A percentile compares a stretch with the other conserved stretches of the same genome.
phyloP scores from a whole-genome alignment of 2,113 vertebrate genomes.

The Siniperca chuatsi region DNA sequence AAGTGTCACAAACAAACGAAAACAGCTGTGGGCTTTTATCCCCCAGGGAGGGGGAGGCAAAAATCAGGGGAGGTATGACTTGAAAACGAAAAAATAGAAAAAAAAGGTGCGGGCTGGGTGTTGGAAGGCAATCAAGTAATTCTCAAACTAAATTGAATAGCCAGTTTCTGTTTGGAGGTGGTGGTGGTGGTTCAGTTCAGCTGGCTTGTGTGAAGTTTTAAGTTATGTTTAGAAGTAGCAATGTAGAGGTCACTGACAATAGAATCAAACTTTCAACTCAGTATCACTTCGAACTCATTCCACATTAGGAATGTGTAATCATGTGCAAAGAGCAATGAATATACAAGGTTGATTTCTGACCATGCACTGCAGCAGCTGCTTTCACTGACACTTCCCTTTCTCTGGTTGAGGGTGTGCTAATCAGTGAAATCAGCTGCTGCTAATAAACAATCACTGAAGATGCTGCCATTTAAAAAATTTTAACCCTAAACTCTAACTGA shows the following conservation, averaged over 20 bases:
- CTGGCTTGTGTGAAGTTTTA: constrained; percentile 6
- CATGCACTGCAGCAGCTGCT: background rate
- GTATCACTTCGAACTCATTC: background rate
- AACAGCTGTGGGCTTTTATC: constrained; percentile 50
- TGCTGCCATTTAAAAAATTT: background rate
- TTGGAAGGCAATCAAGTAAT: constrained; percentile 31
- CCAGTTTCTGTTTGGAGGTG: constrained; percentile 26
- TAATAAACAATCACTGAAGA: constrained; percentile 3
- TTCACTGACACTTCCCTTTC: background rate
- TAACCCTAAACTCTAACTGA: background rate
- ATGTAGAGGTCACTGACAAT: constrained; percentile 8
- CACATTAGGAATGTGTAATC: background rate
- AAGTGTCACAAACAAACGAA: constrained; percentile 71
- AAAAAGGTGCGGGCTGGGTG: constrained; percentile 36
- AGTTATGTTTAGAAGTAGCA: background rate
- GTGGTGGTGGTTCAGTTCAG: background rate
- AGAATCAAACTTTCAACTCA: background rate
- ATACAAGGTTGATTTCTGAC: background rate
- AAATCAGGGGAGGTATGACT: constrained; percentile 29
- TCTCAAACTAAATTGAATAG: constrained; percentile 33
- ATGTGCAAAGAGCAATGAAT: background rate
- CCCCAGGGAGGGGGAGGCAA: constrained; percentile 37
- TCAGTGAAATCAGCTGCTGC: constrained; percentile 7
- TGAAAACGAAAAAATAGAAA: constrained; percentile 37
- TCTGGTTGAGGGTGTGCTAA: background rate